These are phyloP conservation scores for Ciconia maguari DNA, from an alignment of 2,113 vertebrate species.

Conservation along the genomic window DNA sequence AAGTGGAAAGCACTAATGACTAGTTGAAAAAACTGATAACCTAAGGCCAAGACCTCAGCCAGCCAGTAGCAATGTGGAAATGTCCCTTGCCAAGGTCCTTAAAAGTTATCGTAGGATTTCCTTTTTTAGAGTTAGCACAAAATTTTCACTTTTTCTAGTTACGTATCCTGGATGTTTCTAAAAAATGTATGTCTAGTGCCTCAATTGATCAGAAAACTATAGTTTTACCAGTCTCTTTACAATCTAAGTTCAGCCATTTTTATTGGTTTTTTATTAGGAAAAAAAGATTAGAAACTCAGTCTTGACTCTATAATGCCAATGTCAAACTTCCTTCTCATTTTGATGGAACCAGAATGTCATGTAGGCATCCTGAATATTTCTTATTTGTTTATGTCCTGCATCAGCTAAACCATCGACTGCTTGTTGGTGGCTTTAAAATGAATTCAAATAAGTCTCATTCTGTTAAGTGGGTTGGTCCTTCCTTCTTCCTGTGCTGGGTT, in stretches of 20 bases:
- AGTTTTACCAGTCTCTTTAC: neutral
- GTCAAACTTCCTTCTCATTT: neutral
- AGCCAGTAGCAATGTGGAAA: neutral
- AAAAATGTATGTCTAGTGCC: neutral
- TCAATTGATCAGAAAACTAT: neutral
- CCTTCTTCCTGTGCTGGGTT: constrained; percentile 42
- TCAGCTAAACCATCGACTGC: constrained; percentile 11
- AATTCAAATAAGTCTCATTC: neutral
- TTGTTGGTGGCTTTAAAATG: constrained; percentile 35
- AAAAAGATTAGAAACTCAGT: neutral
- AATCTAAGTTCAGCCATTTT: neutral
- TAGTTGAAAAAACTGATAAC: neutral
- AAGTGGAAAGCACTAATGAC: neutral
- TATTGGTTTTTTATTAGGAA: neutral
- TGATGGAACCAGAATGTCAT: neutral
- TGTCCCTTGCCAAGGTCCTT: neutral
- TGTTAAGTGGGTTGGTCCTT: constrained; percentile 40
- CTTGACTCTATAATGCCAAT: neutral
- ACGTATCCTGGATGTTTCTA: neutral
- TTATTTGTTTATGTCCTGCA: neutral
- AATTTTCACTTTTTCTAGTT: neutral
- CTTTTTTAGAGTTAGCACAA: neutral
- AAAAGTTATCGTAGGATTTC: neutral
- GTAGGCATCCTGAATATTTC: neutral
- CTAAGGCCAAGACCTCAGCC: neutral